Evolutionary conservation across 1,140 invertebrate genomes (phyloP), one percentile per base, ranked within the genome.

Genomic region (Myzus persicae): DNA sequence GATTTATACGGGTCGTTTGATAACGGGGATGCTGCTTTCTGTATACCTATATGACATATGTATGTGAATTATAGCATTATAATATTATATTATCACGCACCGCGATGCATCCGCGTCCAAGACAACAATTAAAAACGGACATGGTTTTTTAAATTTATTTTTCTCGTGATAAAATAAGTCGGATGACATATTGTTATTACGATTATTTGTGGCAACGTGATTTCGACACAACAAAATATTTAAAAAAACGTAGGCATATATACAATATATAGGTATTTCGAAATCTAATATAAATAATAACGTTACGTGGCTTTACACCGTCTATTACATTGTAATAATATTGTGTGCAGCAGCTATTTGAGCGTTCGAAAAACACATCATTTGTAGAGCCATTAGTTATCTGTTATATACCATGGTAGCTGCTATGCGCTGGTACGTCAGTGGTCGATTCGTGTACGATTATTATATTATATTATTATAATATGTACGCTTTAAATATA

Each of bases 1-100:
- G 40, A 76, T 91, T 91, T 91, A 76, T 67, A 67, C 38, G 38
- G 54, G 40, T 91, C 38, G 54, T 90, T 26, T 67, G 51, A 90
- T 67, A 67, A 59, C 51, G 24, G 89, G 51, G 89, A 90, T 38
- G 48, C 4, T 40, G 51, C n/a, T 6, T 42, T 8, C 22, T 90
- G 22, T 18, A 18, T n/a, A n/a, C n/a, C n/a, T n/a, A n/a, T n/a
- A n/a, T n/a, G n/a, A n/a, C n/a, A n/a, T n/a, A n/a, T n/a, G n/a
- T n/a, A n/a, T n/a, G n/a, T n/a, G n/a, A 18, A 3, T 48, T 48
- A 48, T 48, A 48, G 3, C 20, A 48, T 20, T 20, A 48, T 46
- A 46, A 46, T 48, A 48, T 18, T 48, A 20, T 51, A 51, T 51
- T 24, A 51, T 22, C 31, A 5, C 3, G 11, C 36, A 82, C 31